phyloP scores from a whole-genome alignment of 64 coral and sea anemone genomes.

The Anthopleura sola region DNA sequence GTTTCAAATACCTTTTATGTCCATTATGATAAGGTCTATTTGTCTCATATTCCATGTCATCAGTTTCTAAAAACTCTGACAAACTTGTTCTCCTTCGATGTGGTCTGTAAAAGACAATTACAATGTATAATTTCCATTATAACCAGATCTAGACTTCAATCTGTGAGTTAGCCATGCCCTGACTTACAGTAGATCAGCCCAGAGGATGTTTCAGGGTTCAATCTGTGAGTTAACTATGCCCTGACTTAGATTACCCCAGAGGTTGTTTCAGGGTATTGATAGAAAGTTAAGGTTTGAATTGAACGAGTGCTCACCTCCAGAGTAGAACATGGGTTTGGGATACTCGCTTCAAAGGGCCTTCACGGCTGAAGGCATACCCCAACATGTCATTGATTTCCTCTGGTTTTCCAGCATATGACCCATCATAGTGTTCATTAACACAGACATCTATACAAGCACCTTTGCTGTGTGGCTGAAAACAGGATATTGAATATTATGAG shows the following conservation, averaged over 20 bases:
- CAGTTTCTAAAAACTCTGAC: conserved; percentile 91
- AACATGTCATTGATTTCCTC: conserved; percentile 86
- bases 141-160: too few relatives aligned
- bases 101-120: conserved; percentile 35
- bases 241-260: too few relatives aligned
- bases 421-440: conserved; percentile 96
- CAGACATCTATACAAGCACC: conserved; percentile 97
- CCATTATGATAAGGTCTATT: conserved; percentile 83
- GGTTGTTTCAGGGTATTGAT: background rate
- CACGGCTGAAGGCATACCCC: conserved; percentile 82
- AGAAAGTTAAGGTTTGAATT: background rate
- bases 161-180: too few relatives aligned
- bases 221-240: too few relatives aligned
- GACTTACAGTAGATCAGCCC: too few relatives aligned
- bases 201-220: too few relatives aligned
- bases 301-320: conserved; percentile 51
- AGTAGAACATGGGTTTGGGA: conserved; percentile 67
- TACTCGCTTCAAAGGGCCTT: conserved; percentile 73
- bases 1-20: conserved; percentile 74
- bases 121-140: too few relatives aligned
- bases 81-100: conserved; percentile 76
- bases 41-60: conserved; percentile 69
- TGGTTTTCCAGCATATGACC: conserved; percentile 67
- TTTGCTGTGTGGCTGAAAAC: conserved; percentile 92
- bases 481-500: background rate